Evolutionary conservation across 2,113 vertebrate genomes (phyloP).

Genomic region (Haplochromis vanheusdeni): DNA sequence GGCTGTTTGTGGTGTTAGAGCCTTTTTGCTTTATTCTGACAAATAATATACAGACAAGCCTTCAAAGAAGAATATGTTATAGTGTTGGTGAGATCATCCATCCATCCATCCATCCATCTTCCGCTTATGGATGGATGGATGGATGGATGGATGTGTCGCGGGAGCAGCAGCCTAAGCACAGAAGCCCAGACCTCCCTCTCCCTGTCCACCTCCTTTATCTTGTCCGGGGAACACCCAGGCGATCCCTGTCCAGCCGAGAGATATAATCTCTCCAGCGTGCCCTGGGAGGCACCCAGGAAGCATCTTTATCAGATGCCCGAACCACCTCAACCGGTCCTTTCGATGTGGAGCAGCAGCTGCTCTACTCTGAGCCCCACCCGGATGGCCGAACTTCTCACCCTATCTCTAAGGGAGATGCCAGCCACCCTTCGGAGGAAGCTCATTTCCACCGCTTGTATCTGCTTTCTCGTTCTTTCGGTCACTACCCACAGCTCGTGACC

Average conservation of each 20-base stretch:
- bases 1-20: not conserved
- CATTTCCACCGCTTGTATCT: not conserved
- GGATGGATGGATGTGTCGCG: accelerated
- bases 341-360: accelerated
- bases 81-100: not conserved
- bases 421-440: not conserved
- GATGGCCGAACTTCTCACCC: not conserved
- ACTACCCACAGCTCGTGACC: not conserved
- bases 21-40: not conserved
- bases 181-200: not conserved
- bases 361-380: not conserved
- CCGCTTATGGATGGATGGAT: no score
- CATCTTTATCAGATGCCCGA: not conserved
- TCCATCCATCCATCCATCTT: accelerated
- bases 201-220: not conserved
- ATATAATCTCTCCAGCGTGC: not conserved
- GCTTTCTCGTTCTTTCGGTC: not conserved
- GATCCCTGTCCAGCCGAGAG: not conserved
- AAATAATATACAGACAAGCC: not conserved
- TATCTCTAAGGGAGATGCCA: not conserved
- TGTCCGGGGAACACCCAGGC: not conserved
- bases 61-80: not conserved
- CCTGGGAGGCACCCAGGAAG: not conserved
- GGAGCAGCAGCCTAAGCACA: not conserved
- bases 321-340: accelerated